Evolutionary conservation across 2,888 invertebrate species (phyloP), one percentile per base, ranked within the genome.

Genomic region (Thyatira batis): DNA sequence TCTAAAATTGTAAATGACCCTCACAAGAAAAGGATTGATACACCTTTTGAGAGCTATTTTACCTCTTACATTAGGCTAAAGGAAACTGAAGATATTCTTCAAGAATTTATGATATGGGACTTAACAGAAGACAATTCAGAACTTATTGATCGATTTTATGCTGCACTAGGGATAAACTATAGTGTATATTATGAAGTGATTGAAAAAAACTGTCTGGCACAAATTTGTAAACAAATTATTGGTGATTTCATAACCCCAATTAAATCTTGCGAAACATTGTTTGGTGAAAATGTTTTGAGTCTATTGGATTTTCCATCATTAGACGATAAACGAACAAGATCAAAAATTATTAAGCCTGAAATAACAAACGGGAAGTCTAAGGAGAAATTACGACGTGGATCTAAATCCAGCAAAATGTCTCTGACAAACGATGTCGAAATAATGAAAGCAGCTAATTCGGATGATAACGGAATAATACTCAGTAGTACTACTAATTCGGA

Each of bases 61-160:
- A 94, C 94, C 0, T 89, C 92, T 33, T 95, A 93, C 62, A 87
- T 95, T 23, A 85, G 85, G 63, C 78, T 93, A 1, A 87, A 80
- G 68, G 82, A 84, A 71, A 87, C 85, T 46, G 85, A 85, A 57
- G 84, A 87, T 55, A 89, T 92, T 58, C 72, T 85, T 8, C 80
- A 87, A 67, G 89, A 92, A 69, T 65, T 79, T 33, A 79, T 87
- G 5, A 81, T 87, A 62, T 91, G 91, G 85, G 84, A 89, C 56
- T 72, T 88, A 43, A 80, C 75, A 20, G 82, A 84, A 45, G 87
- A 91, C 4, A 87, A 91, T 67, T 85, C 90, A 1, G 89, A 92
- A 45, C 78, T 92, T 6, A 82, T 94, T 33, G 94, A 94, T 61
- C 81, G 89, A 62, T 94, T 94, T 80, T 95, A 95, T 71, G 87